Evolutionary conservation across 2,113 vertebrate genomes (phyloP), one percentile per base, ranked within the genome.

Genomic region (Eurypyga helias): DNA sequence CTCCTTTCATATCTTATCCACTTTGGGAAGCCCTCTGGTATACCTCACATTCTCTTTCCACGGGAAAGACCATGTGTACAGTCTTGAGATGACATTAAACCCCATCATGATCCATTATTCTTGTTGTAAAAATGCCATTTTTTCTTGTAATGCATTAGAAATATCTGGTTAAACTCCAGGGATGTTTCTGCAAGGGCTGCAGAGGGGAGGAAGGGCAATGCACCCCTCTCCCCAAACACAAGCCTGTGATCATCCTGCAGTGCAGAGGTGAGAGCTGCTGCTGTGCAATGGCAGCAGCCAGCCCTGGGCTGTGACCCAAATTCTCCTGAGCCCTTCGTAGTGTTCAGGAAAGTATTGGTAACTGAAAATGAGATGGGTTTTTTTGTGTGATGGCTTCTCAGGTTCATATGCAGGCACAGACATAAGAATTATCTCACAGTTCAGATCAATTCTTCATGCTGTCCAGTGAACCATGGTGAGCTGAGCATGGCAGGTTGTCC

Each of bases 1-100:
- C 13, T 95, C 72, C 64, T 94, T 90, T 89, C 82, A 33, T 88
- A 92, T 80, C 91, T 94, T 93, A 90, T 78, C 92, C 92, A 71
- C 82, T 88, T 69, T 64, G 66, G 87, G 92, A 93, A 94, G 87
- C 70, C 46, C 62, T 90, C 90, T 93, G 79, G 31, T 83, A 66
- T 71, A 76, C 73, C 51, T 92, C 87, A 86, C 33, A 5, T 58
- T 70, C 34, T 73, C 66, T 90, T 86, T 94, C 70, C 81, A n/a
- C 64, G 55, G 60, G 36, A 60, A 81, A 75, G 46, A 51, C 72
- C 48, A 36, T 36, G 78, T 65, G 52, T 49, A 85, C 17, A 16
- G 79, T 58, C 46, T 90, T 93, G 82, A 87, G 65, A 49, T 0
- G 1, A 78, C 3, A 9, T 67, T 51, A 81, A 88, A 81, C 13